Conservation (phyloP, 1,140 invertebrate genomes). For the Heterodera schachtii region DNA sequence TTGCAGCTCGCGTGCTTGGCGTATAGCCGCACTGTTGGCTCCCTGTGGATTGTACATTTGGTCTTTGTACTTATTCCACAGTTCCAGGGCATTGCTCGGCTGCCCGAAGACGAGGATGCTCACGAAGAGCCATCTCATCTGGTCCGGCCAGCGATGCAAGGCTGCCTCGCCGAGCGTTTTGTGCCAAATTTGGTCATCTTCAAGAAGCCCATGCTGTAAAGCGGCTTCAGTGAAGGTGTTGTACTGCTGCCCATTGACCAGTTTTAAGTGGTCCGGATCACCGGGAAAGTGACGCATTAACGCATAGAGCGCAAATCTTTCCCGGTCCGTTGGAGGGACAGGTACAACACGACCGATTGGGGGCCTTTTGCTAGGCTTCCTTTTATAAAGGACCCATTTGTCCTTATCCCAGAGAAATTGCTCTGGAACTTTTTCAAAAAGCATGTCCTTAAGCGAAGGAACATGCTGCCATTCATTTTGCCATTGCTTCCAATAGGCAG, state of each 20-base stretch:
- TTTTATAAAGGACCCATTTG: background rate
- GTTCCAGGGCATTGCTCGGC: background rate
- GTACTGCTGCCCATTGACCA: no score
- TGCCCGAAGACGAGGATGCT: conserved; percentile 5
- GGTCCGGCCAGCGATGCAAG: background rate
- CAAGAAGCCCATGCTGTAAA: no score
- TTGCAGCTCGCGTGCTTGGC: no score
- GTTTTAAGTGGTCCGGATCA: no score
- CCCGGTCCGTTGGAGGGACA: background rate
- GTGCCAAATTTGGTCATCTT: no score
- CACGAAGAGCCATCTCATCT: conserved; percentile 5
- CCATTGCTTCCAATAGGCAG: conserved; percentile 22
- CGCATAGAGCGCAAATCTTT: conserved; percentile 6
- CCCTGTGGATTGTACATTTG: conserved; percentile 8
- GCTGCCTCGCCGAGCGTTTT: background rate
- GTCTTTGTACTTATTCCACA: conserved; percentile 17
- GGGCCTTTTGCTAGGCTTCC: background rate
- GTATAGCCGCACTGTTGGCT: no score
- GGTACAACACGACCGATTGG: background rate
- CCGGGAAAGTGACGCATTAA: background rate
- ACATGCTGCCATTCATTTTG: background rate
- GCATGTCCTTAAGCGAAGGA: background rate
- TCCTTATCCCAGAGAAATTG: no score
- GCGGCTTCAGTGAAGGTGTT: no score
- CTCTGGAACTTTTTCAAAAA: no score